phyloP scores from a whole-genome alignment of 2,113 vertebrate genomes.

The Zosterops borbonicus region DNA sequence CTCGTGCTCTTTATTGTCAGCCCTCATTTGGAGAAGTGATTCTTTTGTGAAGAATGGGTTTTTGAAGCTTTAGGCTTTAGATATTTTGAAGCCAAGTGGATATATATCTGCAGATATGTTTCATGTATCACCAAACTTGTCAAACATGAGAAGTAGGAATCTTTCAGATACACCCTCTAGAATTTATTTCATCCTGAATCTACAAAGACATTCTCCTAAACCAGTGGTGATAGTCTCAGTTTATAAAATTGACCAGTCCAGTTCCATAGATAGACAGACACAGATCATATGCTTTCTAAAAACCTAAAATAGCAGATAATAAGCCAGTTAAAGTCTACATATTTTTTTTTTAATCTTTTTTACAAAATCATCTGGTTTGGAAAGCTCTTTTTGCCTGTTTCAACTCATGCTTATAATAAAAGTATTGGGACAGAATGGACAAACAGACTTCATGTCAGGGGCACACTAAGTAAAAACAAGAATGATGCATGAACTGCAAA shows the following conservation, averaged over 20 bases:
- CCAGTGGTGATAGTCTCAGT: neutral
- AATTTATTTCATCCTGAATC: neutral
- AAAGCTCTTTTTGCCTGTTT: neutral
- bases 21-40: neutral
- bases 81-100: neutral
- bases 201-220: neutral
- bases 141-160: neutral
- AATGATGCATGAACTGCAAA: accelerated
- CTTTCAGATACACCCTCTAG: neutral
- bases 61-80: neutral
- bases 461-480: neutral
- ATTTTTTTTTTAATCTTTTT: neutral
- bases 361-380: neutral
- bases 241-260: neutral
- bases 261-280: neutral
- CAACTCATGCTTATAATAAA: neutral
- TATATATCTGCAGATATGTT: neutral
- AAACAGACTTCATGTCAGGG: neutral
- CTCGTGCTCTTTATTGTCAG: neutral
- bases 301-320: neutral
- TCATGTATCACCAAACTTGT: neutral
- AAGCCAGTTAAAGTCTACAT: neutral
- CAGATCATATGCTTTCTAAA: neutral
- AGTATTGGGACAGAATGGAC: neutral
- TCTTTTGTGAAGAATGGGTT: neutral